Evolutionary conservation across 1,140 invertebrate genomes (phyloP), one percentile per base, ranked within the genome.

Genomic region (Lasioglossum baleicum): DNA sequence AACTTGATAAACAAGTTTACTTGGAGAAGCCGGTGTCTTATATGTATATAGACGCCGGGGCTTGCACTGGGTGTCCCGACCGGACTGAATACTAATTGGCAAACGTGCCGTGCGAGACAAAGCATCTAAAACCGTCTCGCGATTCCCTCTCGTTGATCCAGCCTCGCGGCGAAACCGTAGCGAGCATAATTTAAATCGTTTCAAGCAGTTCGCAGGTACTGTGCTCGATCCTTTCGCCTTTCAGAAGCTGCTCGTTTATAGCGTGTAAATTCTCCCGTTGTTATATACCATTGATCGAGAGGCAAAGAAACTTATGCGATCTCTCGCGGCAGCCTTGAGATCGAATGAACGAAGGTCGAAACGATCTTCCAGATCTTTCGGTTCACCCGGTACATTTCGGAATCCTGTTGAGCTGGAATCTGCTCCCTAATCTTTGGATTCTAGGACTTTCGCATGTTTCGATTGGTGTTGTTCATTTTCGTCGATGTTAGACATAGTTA

Each of bases 1-100:
- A 86, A 86, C 84, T 86, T 85, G 84, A 86, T 86, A 86, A 86
- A 86, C 84, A 86, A 86, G 84, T 86, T 85, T 85, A 85, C 80
- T 85, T 81, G 75, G 64, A 66, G 80, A 80, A 73, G 71, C 75
- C 84, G 82, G 84, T 82, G 68, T 85, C 84, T 85, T 85, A 80
- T 86, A 79, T 70, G 51, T 51, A 44, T 44, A 58, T 76, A 75
- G 60, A 61, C 51, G 40, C 61, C 6, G 5, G 2, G 26, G 61
- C 56, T 78, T 85, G 82, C 80, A 86, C 80, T 82, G 83, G 84
- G 84, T 86, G 83, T 86, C 65, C 58, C 71, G 58, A 84, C 63
- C 65, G 70, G 61, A 82, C 71, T 66, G 73, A 85, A 84, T 84
- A 70, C 77, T 84, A 84, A 85, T 85, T 85, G 78, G 63, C 35